A percentile compares a stretch with the other conserved stretches of the same genome.
Conservation (phyloP, 2,113 vertebrate genomes). For the Protomyctophum bolini region DNA sequence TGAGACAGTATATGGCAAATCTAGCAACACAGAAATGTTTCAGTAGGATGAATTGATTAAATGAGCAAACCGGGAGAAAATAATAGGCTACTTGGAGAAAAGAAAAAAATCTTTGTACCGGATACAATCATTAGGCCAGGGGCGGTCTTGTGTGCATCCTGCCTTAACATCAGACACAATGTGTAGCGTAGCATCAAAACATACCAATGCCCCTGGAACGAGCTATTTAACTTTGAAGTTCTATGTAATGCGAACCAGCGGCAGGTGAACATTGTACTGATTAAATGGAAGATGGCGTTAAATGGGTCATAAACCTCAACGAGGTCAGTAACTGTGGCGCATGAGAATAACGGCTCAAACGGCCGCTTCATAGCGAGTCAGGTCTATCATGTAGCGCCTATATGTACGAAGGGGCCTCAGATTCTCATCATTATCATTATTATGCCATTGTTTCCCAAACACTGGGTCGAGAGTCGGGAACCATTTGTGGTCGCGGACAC, state of each 20-base stretch:
- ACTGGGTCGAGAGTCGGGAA: too few relatives aligned
- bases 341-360: slow-evolving; percentile 4
- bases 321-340: slow-evolving; percentile 26
- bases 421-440: too few relatives aligned
- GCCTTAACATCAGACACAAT: neutral
- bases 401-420: slow-evolving; percentile 15
- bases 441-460: too few relatives aligned
- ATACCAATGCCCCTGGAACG: neutral
- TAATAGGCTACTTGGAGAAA: too few relatives aligned
- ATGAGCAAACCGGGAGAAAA: too few relatives aligned
- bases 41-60: too few relatives aligned
- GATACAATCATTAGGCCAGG: slow-evolving; percentile 4
- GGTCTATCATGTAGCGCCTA: slow-evolving; percentile 14
- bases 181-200: slow-evolving; percentile 5
- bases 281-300: slow-evolving; percentile 23
- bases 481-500: too few relatives aligned
- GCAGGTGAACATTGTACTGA: slow-evolving; percentile 27
- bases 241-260: slow-evolving; percentile 14
- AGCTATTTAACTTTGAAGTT: slow-evolving; percentile 20
- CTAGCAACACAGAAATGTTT: too few relatives aligned
- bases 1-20: too few relatives aligned
- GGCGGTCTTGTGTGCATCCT: slow-evolving; percentile 22
- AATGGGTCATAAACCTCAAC: slow-evolving; percentile 13
- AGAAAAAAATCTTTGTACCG: neutral
- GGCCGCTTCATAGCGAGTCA: slow-evolving; percentile 14